Conservation (phyloP, 2,797 vertebrate species). For the Pygocentrus nattereri region DNA sequence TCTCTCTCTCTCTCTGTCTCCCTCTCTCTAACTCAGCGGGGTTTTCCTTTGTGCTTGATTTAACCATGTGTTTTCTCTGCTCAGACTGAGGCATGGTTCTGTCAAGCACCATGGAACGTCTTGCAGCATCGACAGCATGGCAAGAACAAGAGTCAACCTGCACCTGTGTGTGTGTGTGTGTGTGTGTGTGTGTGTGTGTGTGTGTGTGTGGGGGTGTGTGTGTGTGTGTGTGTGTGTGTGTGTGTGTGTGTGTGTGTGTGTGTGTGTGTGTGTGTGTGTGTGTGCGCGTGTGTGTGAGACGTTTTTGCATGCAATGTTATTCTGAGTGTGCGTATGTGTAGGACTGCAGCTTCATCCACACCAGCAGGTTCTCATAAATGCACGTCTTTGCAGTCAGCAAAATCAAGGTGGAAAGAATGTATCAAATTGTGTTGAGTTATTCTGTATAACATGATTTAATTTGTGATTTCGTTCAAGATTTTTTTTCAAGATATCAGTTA, state of each 20-base stretch:
- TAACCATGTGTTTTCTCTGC: conserved; percentile 99
- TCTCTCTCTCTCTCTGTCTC: conserved; percentile 38
- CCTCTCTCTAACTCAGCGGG: conserved; percentile 88
- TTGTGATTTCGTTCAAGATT: no score
- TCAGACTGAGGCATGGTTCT: conserved; percentile 99
- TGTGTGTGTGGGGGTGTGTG: conserved; percentile 38
- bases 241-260: conserved; percentile 46
- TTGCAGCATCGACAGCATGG: conserved; percentile 96
- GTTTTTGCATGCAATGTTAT: no score
- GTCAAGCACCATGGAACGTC: conserved; percentile 99
- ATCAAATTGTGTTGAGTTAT: no score
- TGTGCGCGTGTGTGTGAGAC: conserved; percentile 36
- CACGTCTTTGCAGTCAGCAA: no score
- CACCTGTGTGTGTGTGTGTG: conserved; percentile 54
- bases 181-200: conserved; percentile 34
- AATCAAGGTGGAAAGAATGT: no score
- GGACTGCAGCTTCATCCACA: no score
- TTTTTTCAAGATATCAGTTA: no score
- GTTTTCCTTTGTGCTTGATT: conserved; percentile 99
- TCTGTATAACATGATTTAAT: no score
- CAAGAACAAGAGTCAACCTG: conserved; percentile 83
- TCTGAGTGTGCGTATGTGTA: background rate
- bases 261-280: conserved; percentile 38
- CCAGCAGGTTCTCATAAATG: no score
- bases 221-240: conserved; percentile 26